phyloP scores from a whole-genome alignment of 2,113 vertebrate genomes.

The Boulengeromyrus knoepffleri region DNA sequence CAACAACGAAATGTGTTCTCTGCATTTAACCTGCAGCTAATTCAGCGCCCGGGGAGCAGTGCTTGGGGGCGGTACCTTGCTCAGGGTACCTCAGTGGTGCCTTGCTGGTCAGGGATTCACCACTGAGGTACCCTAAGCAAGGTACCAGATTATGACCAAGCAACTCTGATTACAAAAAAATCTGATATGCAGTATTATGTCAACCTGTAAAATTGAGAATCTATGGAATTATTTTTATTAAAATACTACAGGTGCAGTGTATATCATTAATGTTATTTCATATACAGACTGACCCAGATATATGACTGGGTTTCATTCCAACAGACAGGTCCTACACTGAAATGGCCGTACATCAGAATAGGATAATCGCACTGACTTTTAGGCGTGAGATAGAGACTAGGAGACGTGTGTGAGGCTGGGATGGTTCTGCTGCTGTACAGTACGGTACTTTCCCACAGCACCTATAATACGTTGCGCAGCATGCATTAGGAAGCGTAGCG shows the following conservation, averaged over 20 bases:
- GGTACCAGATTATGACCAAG: not conserved
- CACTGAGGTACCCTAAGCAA: too few species aligned
- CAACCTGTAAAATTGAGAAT: not conserved
- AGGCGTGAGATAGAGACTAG: not conserved
- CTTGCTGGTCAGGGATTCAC: too few species aligned
- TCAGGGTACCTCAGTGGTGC: too few species aligned
- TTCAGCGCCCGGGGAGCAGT: too few species aligned
- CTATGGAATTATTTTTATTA: not conserved
- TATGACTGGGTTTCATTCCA: not conserved
- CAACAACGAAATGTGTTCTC: too few species aligned
- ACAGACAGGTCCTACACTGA: not conserved
- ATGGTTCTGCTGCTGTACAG: not conserved
- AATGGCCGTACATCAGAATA: not conserved
- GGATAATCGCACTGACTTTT: not conserved
- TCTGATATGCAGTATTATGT: not conserved
- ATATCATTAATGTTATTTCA: not conserved
- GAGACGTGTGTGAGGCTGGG: not conserved
- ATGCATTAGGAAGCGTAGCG: not conserved
- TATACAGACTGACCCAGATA: not conserved
- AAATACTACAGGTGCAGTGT: not conserved
- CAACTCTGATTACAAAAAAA: not conserved
- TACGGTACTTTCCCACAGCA: not conserved
- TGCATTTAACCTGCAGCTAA: too few species aligned
- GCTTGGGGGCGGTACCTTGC: too few species aligned
- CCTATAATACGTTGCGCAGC: not conserved